phyloP scores from a whole-genome alignment of 1,140 invertebrate species.

The Oryzaephilus surinamensis region DNA sequence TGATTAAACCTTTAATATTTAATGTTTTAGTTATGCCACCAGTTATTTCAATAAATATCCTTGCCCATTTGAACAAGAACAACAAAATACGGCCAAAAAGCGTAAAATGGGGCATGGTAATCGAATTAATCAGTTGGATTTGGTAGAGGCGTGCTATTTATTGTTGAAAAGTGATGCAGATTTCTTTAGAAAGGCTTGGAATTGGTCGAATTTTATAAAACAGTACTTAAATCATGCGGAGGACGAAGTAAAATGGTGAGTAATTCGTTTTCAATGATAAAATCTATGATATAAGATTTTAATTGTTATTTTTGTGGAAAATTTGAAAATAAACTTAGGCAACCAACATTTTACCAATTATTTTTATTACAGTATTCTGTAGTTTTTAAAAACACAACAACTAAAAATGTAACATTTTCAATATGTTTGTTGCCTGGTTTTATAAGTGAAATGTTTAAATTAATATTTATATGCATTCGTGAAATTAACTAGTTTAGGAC shows the following conservation, averaged over 20 bases:
- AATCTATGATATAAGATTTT: constrained; percentile 16
- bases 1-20: constrained; percentile 2
- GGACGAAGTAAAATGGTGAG: constrained; percentile 37
- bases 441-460: too few species aligned
- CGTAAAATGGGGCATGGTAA: constrained; percentile 19
- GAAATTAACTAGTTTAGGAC: too few species aligned
- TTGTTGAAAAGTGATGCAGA: constrained; percentile 42
- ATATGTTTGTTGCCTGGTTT: too few species aligned
- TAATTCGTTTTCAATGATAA: neutral
- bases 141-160: constrained; percentile 44
- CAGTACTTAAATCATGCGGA: constrained; percentile 36
- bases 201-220: constrained; percentile 50
- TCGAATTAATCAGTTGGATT: constrained; percentile 39
- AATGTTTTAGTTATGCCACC: constrained; percentile 32
- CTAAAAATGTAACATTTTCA: too few species aligned
- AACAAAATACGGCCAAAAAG: constrained; percentile 6
- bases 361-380: too few species aligned
- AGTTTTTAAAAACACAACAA: too few species aligned
- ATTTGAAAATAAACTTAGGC: too few species aligned
- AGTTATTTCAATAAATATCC: constrained; percentile 43
- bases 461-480: too few species aligned
- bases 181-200: constrained; percentile 49
- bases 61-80: constrained; percentile 37
- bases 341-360: too few species aligned
- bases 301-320: constrained; percentile 8